These are phyloP conservation scores for Protomyctophum bolini DNA, from an alignment of 2,113 vertebrate genomes.

Conservation along the genomic window DNA sequence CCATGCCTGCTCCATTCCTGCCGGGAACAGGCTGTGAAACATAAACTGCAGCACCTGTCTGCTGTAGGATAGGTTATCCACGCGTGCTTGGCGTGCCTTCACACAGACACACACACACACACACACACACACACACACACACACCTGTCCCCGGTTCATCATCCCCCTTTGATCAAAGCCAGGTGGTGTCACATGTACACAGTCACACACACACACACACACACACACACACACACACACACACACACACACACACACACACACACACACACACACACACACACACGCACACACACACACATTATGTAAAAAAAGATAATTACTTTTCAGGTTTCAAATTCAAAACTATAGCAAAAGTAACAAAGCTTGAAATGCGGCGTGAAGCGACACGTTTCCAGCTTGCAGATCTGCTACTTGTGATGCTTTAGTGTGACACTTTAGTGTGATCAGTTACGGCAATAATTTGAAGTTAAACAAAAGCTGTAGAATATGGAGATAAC, in stretches of 20 bases:
- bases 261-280: slow-evolving; percentile 9
- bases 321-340: too few species aligned
- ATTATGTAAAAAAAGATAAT: too few species aligned
- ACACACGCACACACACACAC: neutral
- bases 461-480: too few species aligned
- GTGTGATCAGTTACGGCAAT: too few species aligned
- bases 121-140: slow-evolving; percentile 33
- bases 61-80: slow-evolving; percentile 69
- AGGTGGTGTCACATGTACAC: slow-evolving; percentile 82
- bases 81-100: slow-evolving; percentile 73
- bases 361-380: too few species aligned
- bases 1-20: neutral
- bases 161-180: slow-evolving; percentile 77
- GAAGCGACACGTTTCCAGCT: too few species aligned
- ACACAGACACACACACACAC: too few species aligned
- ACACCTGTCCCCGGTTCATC: slow-evolving; percentile 87
- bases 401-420: too few species aligned
- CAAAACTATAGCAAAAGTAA: too few species aligned
- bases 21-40: slow-evolving; percentile 80
- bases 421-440: too few species aligned
- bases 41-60: slow-evolving; percentile 90
- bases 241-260: neutral
- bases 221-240: neutral
- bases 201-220: neutral
- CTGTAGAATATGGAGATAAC: too few species aligned